These are phyloP conservation scores for Chymomyza amoena DNA, from an alignment of 2,888 invertebrate species.

Conservation along the genomic window DNA sequence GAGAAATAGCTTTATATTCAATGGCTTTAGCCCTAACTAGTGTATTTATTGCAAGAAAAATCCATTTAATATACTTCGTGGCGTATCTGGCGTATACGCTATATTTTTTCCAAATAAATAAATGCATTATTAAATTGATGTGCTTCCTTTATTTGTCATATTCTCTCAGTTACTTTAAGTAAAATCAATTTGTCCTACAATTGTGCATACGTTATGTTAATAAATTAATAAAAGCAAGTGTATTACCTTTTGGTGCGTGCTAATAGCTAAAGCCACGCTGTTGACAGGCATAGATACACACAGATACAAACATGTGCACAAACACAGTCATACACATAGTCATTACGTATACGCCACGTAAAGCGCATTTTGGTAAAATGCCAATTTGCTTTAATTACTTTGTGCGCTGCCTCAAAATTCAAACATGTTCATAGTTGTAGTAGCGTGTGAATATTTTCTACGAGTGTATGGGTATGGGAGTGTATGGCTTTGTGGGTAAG, in stretches of 20 bases:
- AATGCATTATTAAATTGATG: too few relatives aligned
- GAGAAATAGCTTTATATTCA: too few relatives aligned
- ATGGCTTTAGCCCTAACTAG: too few relatives aligned
- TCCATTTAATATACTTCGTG: too few relatives aligned
- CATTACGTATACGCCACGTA: slow-evolving; percentile 60
- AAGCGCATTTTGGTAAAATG: slow-evolving; percentile 62
- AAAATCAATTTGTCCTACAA: neutral
- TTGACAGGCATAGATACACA: slow-evolving; percentile 32
- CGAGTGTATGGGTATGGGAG: neutral
- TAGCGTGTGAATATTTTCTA: slow-evolving; percentile 1
- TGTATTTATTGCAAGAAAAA: too few relatives aligned
- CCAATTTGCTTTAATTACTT: slow-evolving; percentile 72
- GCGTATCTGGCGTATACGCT: too few relatives aligned
- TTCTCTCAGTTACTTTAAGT: neutral
- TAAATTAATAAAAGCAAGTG: slow-evolving; percentile 46
- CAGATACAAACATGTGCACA: neutral
- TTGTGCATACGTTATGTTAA: slow-evolving; percentile 28
- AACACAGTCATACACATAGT: slow-evolving; percentile 11
- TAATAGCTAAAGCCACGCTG: slow-evolving; percentile 53
- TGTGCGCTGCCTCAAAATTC: slow-evolving; percentile 43
- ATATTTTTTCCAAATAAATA: too few relatives aligned
- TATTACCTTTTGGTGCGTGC: neutral
- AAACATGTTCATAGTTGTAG: slow-evolving; percentile 29
- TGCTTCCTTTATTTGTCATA: neutral
- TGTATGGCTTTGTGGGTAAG: neutral